phyloP scores from a whole-genome alignment of 2,113 vertebrate genomes.

The Syrrhaptes paradoxus region DNA sequence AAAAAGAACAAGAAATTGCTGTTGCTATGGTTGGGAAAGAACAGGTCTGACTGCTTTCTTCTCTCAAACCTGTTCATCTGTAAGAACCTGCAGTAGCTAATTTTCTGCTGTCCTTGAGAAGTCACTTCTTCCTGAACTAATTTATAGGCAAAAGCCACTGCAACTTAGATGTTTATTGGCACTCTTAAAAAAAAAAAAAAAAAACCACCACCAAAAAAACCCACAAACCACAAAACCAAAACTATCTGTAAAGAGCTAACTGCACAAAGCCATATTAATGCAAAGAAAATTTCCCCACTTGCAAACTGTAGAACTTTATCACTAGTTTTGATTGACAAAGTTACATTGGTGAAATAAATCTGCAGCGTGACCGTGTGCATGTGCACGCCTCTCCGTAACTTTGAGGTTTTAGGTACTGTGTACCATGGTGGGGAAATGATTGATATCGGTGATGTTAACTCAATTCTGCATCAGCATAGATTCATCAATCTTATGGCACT shows the following conservation, averaged over 20 bases:
- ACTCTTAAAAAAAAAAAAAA: not conserved
- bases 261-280: not conserved
- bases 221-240: not conserved
- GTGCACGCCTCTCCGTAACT: not conserved
- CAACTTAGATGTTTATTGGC: not conserved
- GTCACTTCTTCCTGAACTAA: not conserved
- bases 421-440: constrained; percentile 40
- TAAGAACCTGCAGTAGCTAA: not conserved
- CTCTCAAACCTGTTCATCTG: not conserved
- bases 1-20: not conserved
- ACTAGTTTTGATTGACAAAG: constrained; percentile 47
- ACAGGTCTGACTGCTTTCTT: not conserved
- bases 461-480: constrained; percentile 62
- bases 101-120: not conserved
- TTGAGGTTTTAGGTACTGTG: constrained; percentile 14
- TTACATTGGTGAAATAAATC: constrained; percentile 44
- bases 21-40: not conserved
- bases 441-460: constrained; percentile 62
- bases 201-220: not conserved
- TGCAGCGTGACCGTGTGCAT: not conserved
- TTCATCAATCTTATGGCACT: constrained; percentile 46
- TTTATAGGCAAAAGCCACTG: not conserved
- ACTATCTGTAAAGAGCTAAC: not conserved
- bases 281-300: constrained; percentile 30
- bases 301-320: constrained; percentile 34